These are phyloP conservation scores for Poecilia velifera DNA, from an alignment of 2,797 vertebrate genomes.

Conservation along the genomic window DNA sequence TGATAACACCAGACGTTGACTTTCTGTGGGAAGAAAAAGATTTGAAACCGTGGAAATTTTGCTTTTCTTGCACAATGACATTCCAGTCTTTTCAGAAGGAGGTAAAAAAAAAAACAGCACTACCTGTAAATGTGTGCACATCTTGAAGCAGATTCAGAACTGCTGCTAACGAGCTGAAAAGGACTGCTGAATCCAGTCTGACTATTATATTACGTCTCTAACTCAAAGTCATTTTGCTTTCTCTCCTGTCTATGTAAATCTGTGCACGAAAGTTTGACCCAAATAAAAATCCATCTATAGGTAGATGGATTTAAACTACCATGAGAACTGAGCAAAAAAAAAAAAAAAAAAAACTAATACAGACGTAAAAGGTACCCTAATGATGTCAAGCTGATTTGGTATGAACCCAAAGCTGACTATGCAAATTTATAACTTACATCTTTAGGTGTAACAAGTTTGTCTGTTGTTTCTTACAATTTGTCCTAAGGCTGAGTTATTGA, in stretches of 20 bases:
- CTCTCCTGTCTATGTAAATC: not conserved
- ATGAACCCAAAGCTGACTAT: not conserved
- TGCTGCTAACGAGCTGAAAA: constrained; percentile 2
- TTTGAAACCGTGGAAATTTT: constrained; percentile 6
- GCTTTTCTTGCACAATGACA: not conserved
- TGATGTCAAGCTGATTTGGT: not conserved
- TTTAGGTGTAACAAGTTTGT: not conserved
- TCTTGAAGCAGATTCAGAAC: not conserved
- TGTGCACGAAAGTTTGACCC: not conserved
- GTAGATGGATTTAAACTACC: too few species aligned
- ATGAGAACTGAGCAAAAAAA: not conserved
- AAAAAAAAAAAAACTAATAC: not conserved
- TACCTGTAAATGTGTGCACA: not conserved
- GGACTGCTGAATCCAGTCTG: not conserved
- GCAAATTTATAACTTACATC: not conserved
- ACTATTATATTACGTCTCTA: not conserved
- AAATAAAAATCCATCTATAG: too few species aligned
- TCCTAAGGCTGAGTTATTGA: not conserved
- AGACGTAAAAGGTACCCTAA: not conserved
- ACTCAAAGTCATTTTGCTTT: not conserved
- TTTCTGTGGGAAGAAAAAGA: not conserved
- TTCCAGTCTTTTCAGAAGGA: not conserved
- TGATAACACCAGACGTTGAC: constrained; percentile 6
- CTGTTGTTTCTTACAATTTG: not conserved
- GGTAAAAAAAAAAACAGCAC: not conserved